A percentile compares a stretch with the other conserved stretches of the same genome.
Conservation (phyloP, 2,888 invertebrate genomes). For the Deilephila porcellus region DNA sequence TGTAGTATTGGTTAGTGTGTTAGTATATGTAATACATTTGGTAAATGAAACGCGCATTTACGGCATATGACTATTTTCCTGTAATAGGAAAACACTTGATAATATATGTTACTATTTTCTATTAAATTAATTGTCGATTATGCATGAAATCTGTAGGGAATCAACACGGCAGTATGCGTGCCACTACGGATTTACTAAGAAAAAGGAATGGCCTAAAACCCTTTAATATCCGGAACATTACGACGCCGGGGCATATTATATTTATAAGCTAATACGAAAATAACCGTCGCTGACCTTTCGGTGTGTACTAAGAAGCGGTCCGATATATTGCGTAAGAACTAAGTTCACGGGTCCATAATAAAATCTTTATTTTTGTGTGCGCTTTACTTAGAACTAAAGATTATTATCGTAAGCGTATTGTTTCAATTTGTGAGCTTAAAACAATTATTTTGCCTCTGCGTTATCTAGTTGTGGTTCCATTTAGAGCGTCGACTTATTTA, state of each 20-base stretch:
- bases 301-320: not conserved
- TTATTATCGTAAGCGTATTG: not conserved
- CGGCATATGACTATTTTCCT: no score
- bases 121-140: no score
- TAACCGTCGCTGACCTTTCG: constrained; percentile 8
- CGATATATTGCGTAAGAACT: not conserved
- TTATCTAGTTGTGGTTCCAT: no score
- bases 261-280: not conserved
- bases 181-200: not conserved
- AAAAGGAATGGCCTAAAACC: not conserved
- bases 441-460: no score
- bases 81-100: no score
- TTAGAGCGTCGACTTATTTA: no score
- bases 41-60: no score
- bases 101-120: no score
- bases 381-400: not conserved
- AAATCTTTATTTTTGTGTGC: not conserved
- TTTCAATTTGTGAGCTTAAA: not conserved
- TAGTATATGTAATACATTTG: no score
- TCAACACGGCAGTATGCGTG: not conserved
- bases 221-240: not conserved
- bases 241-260: not conserved
- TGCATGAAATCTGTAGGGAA: no score
- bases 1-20: no score
- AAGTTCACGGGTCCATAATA: not conserved